Percentiles rank a stretch among this genome's conserved stretches.
These are phyloP conservation scores for Nemurella pictetii DNA, from an alignment of 2,888 invertebrate species.

Conservation along the genomic window DNA sequence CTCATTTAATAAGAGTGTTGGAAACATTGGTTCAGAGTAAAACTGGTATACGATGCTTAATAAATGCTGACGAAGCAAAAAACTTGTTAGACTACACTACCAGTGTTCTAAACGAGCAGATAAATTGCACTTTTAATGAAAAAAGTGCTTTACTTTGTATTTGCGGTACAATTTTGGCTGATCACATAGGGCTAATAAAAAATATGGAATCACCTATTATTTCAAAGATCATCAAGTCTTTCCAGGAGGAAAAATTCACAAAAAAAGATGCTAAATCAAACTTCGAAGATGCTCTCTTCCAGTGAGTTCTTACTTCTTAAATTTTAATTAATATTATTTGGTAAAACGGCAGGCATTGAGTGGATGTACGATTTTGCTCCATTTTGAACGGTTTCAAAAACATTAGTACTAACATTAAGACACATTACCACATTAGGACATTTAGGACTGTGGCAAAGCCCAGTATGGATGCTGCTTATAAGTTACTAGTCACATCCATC, in stretches of 20 bases:
- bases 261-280: not conserved
- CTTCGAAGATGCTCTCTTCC: not conserved
- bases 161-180: slow-evolving; percentile 11
- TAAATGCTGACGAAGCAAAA: not conserved
- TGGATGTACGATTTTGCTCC: too few relatives aligned
- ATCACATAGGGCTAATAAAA: not conserved
- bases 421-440: too few relatives aligned
- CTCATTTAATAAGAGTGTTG: not conserved
- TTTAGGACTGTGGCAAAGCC: too few relatives aligned
- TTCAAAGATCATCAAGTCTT: not conserved
- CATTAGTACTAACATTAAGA: too few relatives aligned
- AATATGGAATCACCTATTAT: not conserved
- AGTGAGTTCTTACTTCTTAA: not conserved
- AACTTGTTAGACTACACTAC: slow-evolving; percentile 5
- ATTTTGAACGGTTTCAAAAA: too few relatives aligned
- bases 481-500: too few relatives aligned
- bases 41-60: not conserved
- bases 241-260: not conserved
- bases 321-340: too few relatives aligned
- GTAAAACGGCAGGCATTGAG: too few relatives aligned
- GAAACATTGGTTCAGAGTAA: not conserved
- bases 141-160: slow-evolving; percentile 5
- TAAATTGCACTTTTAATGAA: not conserved
- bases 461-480: too few relatives aligned
- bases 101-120: slow-evolving; percentile 9